Evolutionary conservation across 2,797 vertebrate genomes (phyloP).

Genomic region (Gallinago solitaria): DNA sequence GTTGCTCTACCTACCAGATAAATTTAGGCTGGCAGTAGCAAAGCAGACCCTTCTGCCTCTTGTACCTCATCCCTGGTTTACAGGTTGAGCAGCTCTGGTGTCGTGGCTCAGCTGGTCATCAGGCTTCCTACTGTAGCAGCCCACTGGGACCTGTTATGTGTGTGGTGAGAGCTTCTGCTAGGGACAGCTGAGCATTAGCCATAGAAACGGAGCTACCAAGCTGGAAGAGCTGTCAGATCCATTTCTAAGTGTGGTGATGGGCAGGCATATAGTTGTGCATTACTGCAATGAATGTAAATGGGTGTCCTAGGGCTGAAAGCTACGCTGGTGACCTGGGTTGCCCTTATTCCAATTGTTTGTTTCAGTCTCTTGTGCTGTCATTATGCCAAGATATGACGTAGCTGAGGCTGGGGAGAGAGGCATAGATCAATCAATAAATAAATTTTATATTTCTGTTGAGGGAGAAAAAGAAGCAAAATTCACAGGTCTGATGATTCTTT

Average conservation of each 20-base stretch:
- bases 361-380: slow-evolving; percentile 14
- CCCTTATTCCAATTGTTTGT: slow-evolving; percentile 9
- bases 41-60: neutral
- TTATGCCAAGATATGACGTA: neutral
- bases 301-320: neutral
- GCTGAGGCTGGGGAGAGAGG: neutral
- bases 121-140: neutral
- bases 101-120: slow-evolving; percentile 2
- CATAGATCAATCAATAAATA: neutral
- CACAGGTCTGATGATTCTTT: neutral
- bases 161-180: neutral
- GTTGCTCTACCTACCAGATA: neutral
- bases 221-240: slow-evolving; percentile 9
- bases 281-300: slow-evolving; percentile 28
- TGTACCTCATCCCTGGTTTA: neutral
- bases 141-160: neutral
- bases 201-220: neutral
- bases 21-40: neutral
- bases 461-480: neutral
- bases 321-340: neutral
- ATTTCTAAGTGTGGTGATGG: neutral
- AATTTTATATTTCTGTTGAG: neutral
- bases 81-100: neutral
- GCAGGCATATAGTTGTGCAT: neutral
- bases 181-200: neutral